These are phyloP conservation scores for Cyphomyrmex costatus DNA, from an alignment of 1,140 invertebrate species.

Conservation along the genomic window DNA sequence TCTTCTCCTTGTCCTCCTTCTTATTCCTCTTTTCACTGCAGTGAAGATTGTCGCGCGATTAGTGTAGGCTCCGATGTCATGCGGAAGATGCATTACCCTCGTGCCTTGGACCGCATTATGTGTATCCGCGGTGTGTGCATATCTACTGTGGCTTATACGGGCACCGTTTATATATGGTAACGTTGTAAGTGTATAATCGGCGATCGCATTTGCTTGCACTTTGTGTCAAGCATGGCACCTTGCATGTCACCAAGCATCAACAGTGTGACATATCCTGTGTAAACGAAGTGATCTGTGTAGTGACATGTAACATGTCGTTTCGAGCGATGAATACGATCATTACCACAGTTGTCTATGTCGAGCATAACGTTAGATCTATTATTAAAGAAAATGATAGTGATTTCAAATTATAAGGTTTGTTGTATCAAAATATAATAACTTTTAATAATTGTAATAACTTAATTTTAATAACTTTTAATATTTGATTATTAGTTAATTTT, in stretches of 20 bases:
- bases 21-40: constrained; percentile 68
- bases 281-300: constrained; percentile 24
- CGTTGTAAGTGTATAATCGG: constrained; percentile 87
- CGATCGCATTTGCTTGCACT: constrained; percentile 87
- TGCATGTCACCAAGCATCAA: constrained; percentile 72
- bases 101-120: constrained; percentile 76
- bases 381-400: constrained; percentile 19
- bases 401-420: not conserved
- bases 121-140: constrained; percentile 62
- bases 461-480: no score
- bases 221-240: constrained; percentile 85
- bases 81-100: constrained; percentile 85
- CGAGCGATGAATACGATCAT: constrained; percentile 37
- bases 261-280: constrained; percentile 59
- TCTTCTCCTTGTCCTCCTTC: constrained; percentile 61
- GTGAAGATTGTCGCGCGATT: constrained; percentile 87
- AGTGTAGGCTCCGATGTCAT: constrained; percentile 85
- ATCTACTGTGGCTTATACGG: constrained; percentile 75
- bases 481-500: no score
- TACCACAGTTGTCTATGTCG: constrained; percentile 35
- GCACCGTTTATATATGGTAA: constrained; percentile 84
- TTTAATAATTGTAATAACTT: not conserved
- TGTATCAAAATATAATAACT: not conserved
- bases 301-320: constrained; percentile 38
- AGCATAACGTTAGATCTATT: not conserved